phyloP scores from a whole-genome alignment of 1,140 invertebrate genomes.

The Diplogasteroides magnus region DNA sequence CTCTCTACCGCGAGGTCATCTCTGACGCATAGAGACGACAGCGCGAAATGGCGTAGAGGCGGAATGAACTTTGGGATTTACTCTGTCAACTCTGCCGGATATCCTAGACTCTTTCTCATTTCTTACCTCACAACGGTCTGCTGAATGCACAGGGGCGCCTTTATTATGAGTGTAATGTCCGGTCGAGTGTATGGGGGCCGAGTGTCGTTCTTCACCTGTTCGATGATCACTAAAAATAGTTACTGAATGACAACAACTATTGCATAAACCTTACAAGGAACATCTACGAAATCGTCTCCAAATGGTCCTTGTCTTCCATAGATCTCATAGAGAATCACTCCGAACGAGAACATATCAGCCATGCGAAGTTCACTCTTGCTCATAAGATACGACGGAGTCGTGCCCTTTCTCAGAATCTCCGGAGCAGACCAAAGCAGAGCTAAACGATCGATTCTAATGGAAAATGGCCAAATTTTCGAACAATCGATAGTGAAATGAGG shows the following conservation, averaged over 20 bases:
- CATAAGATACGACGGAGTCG: neutral
- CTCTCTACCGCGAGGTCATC: no score
- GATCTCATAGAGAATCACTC: conserved; percentile 25
- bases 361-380: conserved; percentile 7
- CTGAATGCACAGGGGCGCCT: neutral
- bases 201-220: conserved; percentile 14
- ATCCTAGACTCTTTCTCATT: no score
- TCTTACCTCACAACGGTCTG: no score
- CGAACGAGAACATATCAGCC: conserved; percentile 26
- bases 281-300: conserved; percentile 18
- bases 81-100: no score
- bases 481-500: neutral
- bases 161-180: conserved; percentile 15
- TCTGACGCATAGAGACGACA: no score
- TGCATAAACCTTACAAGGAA: conserved; percentile 4
- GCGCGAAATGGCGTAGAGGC: neutral
- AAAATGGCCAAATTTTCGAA: neutral
- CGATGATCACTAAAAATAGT: conserved; percentile 19
- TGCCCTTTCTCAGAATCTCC: neutral
- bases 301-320: conserved; percentile 28
- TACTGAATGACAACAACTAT: no score
- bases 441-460: neutral
- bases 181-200: conserved; percentile 7
- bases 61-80: no score
- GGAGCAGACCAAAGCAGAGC: neutral